Conservation (phyloP, 1,140 invertebrate species). For the Neodiprion virginianus region DNA sequence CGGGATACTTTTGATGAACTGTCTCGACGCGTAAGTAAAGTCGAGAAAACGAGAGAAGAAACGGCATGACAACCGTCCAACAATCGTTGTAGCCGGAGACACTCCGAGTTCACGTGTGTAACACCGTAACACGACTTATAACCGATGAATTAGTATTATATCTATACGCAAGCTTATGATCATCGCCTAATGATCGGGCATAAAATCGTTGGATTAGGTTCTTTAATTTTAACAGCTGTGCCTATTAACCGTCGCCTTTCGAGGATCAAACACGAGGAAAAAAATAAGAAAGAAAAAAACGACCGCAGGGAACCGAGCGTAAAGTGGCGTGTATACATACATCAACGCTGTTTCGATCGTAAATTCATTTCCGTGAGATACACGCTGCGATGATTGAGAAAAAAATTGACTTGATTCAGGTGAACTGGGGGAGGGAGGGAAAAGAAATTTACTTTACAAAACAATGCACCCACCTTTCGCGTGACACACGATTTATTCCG, state of each 20-base stretch:
- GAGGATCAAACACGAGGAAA: not conserved
- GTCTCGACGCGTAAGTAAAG: too few species aligned
- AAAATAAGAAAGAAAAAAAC: not conserved
- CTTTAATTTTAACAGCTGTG: not conserved
- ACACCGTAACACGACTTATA: too few species aligned
- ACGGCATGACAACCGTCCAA: too few species aligned
- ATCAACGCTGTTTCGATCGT: not conserved
- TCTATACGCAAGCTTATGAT: not conserved
- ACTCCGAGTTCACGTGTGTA: too few species aligned
- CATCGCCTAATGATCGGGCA: constrained; percentile 3
- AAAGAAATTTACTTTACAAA: too few species aligned
- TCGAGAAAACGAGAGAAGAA: too few species aligned
- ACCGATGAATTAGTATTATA: too few species aligned
- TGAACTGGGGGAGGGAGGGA: too few species aligned
- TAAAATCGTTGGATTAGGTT: not conserved
- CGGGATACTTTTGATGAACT: too few species aligned
- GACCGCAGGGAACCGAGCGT: not conserved
- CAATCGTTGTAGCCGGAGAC: too few species aligned
- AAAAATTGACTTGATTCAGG: not conserved
- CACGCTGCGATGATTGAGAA: not conserved
- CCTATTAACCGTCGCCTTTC: not conserved
- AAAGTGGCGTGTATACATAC: not conserved
- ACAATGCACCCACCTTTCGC: too few species aligned
- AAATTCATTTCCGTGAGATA: not conserved
- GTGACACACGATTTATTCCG: too few species aligned